Base-by-base conservation (phyloP, 2,113 vertebrate species). In the Tiliqua scincoides region DNA sequence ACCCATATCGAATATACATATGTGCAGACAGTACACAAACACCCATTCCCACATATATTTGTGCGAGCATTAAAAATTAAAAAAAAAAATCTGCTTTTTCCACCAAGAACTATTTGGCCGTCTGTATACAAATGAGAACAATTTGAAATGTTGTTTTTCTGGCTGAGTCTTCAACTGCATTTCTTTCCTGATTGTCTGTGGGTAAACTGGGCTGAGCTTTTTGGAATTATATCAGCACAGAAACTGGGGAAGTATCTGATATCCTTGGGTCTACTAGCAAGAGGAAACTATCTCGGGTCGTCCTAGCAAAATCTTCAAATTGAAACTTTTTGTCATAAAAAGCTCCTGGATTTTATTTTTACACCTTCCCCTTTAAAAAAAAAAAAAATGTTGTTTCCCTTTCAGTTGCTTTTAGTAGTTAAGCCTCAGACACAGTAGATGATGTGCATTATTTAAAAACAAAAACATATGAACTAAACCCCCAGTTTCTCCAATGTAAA, bases 381-480 rank as follows among this genome's bases (percentile, higher is more conserved):
- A 25, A 15, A 43, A 63, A 85, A 65, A 40, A 76, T n/a, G 23
- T 76, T 52, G 18, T 65, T 68, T 54, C 18, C 63, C 18, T 30
- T 27, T 1, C 48, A 54, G 6, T 52, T 40, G 10, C 0, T 2
- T 17, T 17, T 1, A 30, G 14, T 14, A 1, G 0, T 75, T 25
- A 40, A 30, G 11, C 2, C 20, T 43, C 43, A 76, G 83, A 71
- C 11, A 7, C 15, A 52, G 3, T 63, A 25, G 30, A 32, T n/a
- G 17, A 79, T 85, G 74, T 0, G 4, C 0, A 4, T 3, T 12
- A 0, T 54, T 81, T 75, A 25, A 32, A 68, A 20, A 21, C 7
- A 25, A 79, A 85, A 71, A 9, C 0, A 0, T 0, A 6, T 20
- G 2, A 0, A 1, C n/a, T 74, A 5, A 9, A 6, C 9, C 8